Base-by-base conservation (phyloP, 1,140 invertebrate genomes). In the Conus betulinus region DNA sequence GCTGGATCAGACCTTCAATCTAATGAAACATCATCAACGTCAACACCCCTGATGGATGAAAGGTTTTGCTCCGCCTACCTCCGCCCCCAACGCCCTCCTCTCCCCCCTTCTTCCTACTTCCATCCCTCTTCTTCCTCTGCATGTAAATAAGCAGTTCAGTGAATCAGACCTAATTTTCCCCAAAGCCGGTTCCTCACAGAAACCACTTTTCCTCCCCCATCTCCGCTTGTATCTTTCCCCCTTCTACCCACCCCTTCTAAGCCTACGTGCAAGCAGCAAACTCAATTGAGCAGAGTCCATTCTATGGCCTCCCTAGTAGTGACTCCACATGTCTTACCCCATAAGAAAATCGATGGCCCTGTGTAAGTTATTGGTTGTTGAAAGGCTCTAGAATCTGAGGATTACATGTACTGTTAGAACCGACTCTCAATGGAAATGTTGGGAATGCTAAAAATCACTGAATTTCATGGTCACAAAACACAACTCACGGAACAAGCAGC, bases 341-440 rank as follows among this genome's bases (percentile, higher is more conserved):
- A 81, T 81, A 2, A 53, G 78, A n/a, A 81, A 5, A 81, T 81
- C 78, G 52, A 81, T 81, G 10, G 52, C 27, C 78, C 39, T 39
- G 27, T 81, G 78, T 81, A 81, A 81, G 27, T 52, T 81, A 81
- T 81, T 51, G 27, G 78, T 81, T 81, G 10, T 25, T 81, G 39
- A 53, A 15, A 13, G 78, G 52, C 52, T 39, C 15, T 81, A 13
- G 23, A 25, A 25, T 15, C 78, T 39, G 7, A 5, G 39, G 23
- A 81, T 51, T 81, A 39, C 78, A 81, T 81, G 78, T 39, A 81
- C 13, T 81, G 78, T 15, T 11, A 52, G 78, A 81, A 81, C 23
- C 10, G 8, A 81, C 78, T 51, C 39, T 51, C 78, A 81, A 51
- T 81, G 10, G 78, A 10, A 10, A 81, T 39, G 39, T 39, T 10